Conservation (phyloP, 2,888 invertebrate genomes). For the Geophilus truncorum region DNA sequence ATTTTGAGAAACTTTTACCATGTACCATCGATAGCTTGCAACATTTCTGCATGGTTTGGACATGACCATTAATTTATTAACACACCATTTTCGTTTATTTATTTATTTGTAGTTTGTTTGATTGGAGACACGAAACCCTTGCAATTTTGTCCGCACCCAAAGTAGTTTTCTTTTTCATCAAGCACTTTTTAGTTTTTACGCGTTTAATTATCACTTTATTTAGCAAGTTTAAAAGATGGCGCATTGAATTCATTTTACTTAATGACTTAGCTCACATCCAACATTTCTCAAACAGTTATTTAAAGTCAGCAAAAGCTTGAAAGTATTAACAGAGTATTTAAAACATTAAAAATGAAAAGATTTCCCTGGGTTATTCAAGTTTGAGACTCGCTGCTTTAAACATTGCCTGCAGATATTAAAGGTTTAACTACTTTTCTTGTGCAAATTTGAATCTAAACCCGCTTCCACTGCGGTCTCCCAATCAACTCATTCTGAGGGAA, state of each 20-base stretch:
- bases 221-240: not conserved
- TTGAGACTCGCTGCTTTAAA: too few species aligned
- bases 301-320: too few species aligned
- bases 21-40: not conserved
- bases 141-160: not conserved
- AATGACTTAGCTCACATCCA: too few species aligned
- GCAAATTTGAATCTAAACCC: too few species aligned
- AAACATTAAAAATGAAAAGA: too few species aligned
- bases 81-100: not conserved
- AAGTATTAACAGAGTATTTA: too few species aligned
- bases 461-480: too few species aligned
- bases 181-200: not conserved
- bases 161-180: not conserved
- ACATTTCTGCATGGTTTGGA: slow-evolving; percentile 10
- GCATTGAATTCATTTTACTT: too few species aligned
- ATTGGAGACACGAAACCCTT: slow-evolving; percentile 7
- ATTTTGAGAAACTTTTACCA: not conserved
- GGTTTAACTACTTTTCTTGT: too few species aligned
- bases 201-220: not conserved
- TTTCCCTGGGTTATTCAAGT: not conserved
- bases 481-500: too few species aligned
- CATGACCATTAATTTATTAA: not conserved
- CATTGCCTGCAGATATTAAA: too few species aligned
- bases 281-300: too few species aligned
- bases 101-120: not conserved